Base-by-base conservation (phyloP, 2,113 vertebrate genomes). In the Dissostichus mawsoni region DNA sequence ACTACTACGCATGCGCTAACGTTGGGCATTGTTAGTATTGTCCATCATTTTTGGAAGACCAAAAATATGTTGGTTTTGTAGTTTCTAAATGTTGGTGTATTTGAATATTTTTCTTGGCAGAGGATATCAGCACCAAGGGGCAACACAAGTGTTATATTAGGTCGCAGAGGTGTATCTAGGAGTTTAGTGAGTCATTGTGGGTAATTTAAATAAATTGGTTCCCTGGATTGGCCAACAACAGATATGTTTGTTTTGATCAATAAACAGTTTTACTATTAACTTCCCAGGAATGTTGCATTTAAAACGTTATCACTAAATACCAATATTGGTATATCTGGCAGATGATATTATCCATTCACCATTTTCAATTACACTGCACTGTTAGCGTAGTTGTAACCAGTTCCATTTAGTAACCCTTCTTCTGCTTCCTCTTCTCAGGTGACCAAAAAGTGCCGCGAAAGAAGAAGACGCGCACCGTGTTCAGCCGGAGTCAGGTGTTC, bases 401-500 rank as follows among this genome's bases (percentile, higher is more conserved):
- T 29, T 65, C 18, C 53, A 45, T 48, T 58, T 7, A 66, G 7
- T 48, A 11, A 61, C 36, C 23, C 8, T 6, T 5, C 33, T 45
- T 17, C 55, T 1, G 10, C 44, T 16, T 63, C n/a, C 44, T 65
- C 14, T 4, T 76, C 74, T 48, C 59, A 93, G 92, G 78, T 47
- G 90, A 90, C 6, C 16, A 62, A 4, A 93, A 89, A 76, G 55
- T 83, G 23, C 66, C 67, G 1, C 92, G 95, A 7, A 96, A 96
- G 91, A 97, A 97, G 92, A 97, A 97, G 87, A 97, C 96, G 1
- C 95, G 96, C 72, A 96, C 96, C 0, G 96, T 97, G 11, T 97
- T 97, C 93, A 96, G 95, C 65, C 94, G 96, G 45, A 96, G 94
- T 76, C 96, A 97, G 82, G 96, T 97, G 63, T 96, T 96, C 85